These are phyloP conservation scores for Syngnathus typhle DNA, from an alignment of 2,113 vertebrate genomes.

Conservation along the genomic window DNA sequence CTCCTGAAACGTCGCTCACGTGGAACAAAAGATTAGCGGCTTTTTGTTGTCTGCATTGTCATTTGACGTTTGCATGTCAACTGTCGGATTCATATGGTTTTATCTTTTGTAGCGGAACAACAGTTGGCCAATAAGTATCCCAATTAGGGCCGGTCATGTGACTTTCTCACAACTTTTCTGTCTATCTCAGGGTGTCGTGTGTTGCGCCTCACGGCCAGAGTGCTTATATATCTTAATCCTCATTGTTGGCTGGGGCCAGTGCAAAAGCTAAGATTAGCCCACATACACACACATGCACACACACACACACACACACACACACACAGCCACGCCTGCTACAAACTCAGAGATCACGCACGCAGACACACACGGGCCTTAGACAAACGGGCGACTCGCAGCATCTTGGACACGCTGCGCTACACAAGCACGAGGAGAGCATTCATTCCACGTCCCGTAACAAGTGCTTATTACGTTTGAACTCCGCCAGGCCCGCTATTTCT, in stretches of 20 bases:
- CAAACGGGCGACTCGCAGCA: background rate
- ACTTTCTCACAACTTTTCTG: background rate
- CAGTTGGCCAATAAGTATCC: too few species aligned
- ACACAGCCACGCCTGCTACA: conserved; percentile 1
- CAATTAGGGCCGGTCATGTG: background rate
- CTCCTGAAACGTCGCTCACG: conserved; percentile 18
- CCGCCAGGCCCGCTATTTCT: background rate
- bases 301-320: conserved; percentile 13
- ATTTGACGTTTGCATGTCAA: background rate
- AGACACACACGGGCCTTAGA: background rate
- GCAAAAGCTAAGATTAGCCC: conserved; percentile 71
- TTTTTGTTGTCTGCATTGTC: conserved; percentile 5
- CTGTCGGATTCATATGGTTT: background rate
- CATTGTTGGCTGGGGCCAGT: conserved; percentile 28
- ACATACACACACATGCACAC: conserved; percentile 15
- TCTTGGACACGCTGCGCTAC: background rate
- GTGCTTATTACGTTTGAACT: background rate
- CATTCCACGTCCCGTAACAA: background rate
- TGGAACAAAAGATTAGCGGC: conserved; percentile 20
- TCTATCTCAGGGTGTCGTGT: background rate
- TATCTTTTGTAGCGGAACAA: background rate
- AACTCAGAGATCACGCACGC: conserved; percentile 29
- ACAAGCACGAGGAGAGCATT: background rate
- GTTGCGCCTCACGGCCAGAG: conserved; percentile 24
- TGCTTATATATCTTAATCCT: conserved; percentile 61